These are phyloP conservation scores for Notolepis coatsorum DNA, from an alignment of 2,797 vertebrate genomes.

Conservation along the genomic window DNA sequence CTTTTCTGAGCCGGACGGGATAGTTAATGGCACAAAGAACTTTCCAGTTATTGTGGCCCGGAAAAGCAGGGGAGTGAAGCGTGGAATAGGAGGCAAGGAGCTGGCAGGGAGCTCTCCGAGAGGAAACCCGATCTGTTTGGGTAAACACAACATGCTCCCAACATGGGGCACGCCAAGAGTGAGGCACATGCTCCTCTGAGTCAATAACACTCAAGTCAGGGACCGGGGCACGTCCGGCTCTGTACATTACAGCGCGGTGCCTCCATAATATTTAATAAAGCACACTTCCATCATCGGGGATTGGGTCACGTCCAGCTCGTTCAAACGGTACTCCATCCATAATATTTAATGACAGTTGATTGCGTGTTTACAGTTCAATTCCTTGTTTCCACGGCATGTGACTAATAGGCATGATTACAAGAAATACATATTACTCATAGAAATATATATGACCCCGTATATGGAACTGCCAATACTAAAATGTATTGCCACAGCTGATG, in stretches of 20 bases:
- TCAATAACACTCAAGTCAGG: conserved; percentile 1
- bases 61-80: conserved; percentile 27
- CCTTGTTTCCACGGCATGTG: neutral
- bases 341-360: conserved; percentile 1
- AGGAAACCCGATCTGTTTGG: conserved; percentile 63
- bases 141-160: conserved; percentile 55
- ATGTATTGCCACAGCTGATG: too few relatives aligned
- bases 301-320: too few relatives aligned
- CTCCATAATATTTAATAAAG: too few relatives aligned
- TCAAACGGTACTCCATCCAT: neutral
- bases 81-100: conserved; percentile 46
- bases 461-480: too few relatives aligned
- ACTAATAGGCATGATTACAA: neutral
- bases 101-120: conserved; percentile 47
- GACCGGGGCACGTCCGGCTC: too few relatives aligned
- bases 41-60: conserved; percentile 61
- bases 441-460: too few relatives aligned
- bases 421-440: too few relatives aligned
- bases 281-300: too few relatives aligned
- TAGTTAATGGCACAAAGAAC: conserved; percentile 57
- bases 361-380: conserved; percentile 4
- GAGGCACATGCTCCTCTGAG: conserved; percentile 17
- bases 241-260: too few relatives aligned
- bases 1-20: conserved; percentile 50
- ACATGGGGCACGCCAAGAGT: conserved; percentile 26